A percentile compares a stretch with the other conserved stretches of the same genome.
Evolutionary conservation across 2,113 vertebrate genomes (phyloP).

Genomic region (Dipodomys ordii): DNA sequence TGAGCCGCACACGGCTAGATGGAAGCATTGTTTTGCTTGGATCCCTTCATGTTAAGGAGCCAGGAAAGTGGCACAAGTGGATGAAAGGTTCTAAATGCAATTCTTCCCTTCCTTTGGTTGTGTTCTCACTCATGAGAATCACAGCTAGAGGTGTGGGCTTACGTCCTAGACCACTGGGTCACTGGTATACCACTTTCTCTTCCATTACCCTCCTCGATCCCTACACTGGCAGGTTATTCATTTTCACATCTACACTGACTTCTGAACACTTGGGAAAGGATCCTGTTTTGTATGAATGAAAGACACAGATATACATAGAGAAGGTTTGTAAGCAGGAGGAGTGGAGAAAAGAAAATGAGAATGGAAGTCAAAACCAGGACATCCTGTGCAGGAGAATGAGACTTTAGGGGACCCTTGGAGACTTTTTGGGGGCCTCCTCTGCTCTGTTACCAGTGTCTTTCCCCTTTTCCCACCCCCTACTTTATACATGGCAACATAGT

Average conservation of each 20-base stretch:
- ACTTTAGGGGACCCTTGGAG: not conserved
- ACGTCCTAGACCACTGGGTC: not conserved
- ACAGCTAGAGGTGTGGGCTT: not conserved
- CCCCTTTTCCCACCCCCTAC: accelerated
- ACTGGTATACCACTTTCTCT: not conserved
- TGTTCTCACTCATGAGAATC: not conserved
- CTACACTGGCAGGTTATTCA: not conserved
- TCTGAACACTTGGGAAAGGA: not conserved
- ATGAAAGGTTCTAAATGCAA: conserved; percentile 69
- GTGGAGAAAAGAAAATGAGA: not conserved
- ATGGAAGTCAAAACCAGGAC: not conserved
- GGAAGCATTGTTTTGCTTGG: conserved; percentile 72
- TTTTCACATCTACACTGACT: not conserved
- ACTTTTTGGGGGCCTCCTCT: too few species aligned
- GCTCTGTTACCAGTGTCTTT: too few species aligned
- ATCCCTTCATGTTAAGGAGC: conserved; percentile 71
- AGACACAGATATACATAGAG: not conserved
- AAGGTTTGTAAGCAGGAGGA: not conserved
- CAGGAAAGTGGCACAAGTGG: conserved; percentile 59
- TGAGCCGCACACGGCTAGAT: conserved; percentile 69
- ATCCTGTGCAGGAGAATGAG: not conserved
- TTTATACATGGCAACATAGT: not conserved
- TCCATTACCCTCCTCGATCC: not conserved
- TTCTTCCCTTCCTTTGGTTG: not conserved
- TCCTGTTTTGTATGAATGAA: not conserved